A percentile compares a stretch with the other conserved stretches of the same genome.
Conservation (phyloP, 64 coral and sea anemone species). For the Montipora capricornis region DNA sequence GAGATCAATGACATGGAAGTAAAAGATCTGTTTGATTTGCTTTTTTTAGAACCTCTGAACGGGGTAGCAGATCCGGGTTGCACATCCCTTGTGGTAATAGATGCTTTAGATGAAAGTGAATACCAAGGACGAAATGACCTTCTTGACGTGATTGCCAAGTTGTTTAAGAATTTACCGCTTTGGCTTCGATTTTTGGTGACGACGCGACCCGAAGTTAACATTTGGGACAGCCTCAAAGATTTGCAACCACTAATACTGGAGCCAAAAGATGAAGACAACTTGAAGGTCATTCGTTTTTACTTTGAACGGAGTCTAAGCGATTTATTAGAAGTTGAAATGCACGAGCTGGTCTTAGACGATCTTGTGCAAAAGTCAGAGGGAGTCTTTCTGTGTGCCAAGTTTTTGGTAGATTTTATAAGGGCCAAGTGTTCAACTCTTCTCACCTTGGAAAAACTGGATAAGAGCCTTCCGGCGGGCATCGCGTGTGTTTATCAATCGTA, state of each 20-base stretch:
- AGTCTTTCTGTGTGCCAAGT: background rate
- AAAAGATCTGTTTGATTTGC: slow-evolving; percentile 51
- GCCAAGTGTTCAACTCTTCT: background rate
- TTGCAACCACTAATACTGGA: slow-evolving; percentile 10
- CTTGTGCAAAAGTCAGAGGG: slow-evolving; percentile 16
- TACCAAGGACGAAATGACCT: slow-evolving; percentile 31
- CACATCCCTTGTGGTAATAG: slow-evolving; percentile 24
- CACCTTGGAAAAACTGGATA: background rate
- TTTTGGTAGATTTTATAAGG: background rate
- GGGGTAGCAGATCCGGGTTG: background rate
- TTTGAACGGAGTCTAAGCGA: background rate
- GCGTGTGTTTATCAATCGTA: background rate
- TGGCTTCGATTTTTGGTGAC: slow-evolving; percentile 59
- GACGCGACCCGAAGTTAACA: slow-evolving; percentile 45
- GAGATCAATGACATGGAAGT: slow-evolving; percentile 33
- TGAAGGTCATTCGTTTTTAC: slow-evolving; percentile 7
- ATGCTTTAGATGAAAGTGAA: slow-evolving; percentile 67
- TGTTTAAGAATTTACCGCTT: slow-evolving; percentile 26
- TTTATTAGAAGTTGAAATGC: background rate
- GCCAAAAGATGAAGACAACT: background rate
- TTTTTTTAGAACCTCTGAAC: slow-evolving; percentile 45
- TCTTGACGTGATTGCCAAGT: slow-evolving; percentile 3
- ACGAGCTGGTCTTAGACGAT: background rate
- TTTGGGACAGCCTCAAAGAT: background rate
- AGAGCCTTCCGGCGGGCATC: background rate